Conservation (phyloP, 2,113 vertebrate species). For the Tamias sibiricus region DNA sequence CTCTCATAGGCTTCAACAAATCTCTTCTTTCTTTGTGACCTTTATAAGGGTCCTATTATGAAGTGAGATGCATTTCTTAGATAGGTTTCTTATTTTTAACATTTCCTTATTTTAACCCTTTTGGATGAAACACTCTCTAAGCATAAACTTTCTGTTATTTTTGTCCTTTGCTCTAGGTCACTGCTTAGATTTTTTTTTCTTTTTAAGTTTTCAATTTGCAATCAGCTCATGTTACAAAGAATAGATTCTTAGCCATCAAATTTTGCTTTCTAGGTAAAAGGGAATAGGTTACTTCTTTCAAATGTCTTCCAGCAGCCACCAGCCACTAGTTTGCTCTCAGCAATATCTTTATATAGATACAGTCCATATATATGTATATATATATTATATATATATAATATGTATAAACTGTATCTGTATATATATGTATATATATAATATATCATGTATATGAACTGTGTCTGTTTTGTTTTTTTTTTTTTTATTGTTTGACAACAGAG, state of each 20-base stretch:
- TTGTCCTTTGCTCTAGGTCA: constrained; percentile 52
- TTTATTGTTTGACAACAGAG: not conserved
- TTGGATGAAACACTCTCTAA: constrained; percentile 35
- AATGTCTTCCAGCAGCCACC: constrained; percentile 2
- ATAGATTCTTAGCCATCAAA: constrained; percentile 8
- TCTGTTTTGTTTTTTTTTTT: not conserved
- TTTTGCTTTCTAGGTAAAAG: constrained; percentile 53
- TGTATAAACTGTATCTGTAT: too few species aligned
- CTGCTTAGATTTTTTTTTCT: not conserved
- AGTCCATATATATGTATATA: not conserved
- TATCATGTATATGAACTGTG: too few species aligned
- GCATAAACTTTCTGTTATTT: constrained; percentile 3
- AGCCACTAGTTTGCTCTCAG: constrained; percentile 36
- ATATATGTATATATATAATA: not conserved
- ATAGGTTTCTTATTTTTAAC: constrained; percentile 64
- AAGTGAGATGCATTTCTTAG: constrained; percentile 21
- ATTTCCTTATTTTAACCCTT: constrained; percentile 58
- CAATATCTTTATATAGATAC: not conserved
- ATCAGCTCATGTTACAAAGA: not conserved
- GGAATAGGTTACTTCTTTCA: not conserved
- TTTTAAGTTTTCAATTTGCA: not conserved
- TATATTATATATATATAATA: not conserved
- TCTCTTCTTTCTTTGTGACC: constrained; percentile 47
- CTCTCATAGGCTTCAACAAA: constrained; percentile 17
- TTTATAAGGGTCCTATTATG: constrained; percentile 12